Conservation (phyloP, 2,888 invertebrate genomes). For the Deilephila elpenor region DNA sequence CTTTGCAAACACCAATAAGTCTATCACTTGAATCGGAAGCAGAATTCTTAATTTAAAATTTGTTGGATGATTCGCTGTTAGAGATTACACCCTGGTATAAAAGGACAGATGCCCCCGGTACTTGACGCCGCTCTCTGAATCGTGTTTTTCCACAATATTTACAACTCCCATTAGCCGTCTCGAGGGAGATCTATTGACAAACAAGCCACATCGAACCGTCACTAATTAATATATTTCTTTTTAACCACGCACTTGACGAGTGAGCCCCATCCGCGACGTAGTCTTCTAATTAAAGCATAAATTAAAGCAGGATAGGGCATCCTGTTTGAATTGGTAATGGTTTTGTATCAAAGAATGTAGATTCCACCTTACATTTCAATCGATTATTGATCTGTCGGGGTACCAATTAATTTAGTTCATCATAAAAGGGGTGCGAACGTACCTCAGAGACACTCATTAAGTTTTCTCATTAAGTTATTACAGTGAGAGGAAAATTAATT, state of each 20-base stretch:
- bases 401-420: conserved; percentile 36
- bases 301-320: too few relatives aligned
- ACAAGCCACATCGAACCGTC: conserved; percentile 35
- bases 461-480: conserved; percentile 32
- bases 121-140: neutral
- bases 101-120: neutral
- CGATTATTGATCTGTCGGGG: conserved; percentile 40
- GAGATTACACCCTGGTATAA: neutral
- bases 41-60: neutral
- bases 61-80: neutral
- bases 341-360: conserved; percentile 72
- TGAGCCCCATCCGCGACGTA: conserved; percentile 46
- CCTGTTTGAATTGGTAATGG: conserved; percentile 80
- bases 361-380: conserved; percentile 43
- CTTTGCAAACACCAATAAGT: neutral
- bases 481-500: conserved; percentile 26
- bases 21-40: neutral
- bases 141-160: conserved; percentile 20
- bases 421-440: conserved; percentile 27
- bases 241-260: conserved; percentile 31
- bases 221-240: conserved; percentile 42
- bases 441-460: conserved; percentile 23
- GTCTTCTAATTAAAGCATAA: conserved; percentile 77
- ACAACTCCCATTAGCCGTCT: conserved; percentile 26
- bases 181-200: conserved; percentile 30